Conservation (phyloP, 2,797 vertebrate genomes). For the Smutsia temminckii region DNA sequence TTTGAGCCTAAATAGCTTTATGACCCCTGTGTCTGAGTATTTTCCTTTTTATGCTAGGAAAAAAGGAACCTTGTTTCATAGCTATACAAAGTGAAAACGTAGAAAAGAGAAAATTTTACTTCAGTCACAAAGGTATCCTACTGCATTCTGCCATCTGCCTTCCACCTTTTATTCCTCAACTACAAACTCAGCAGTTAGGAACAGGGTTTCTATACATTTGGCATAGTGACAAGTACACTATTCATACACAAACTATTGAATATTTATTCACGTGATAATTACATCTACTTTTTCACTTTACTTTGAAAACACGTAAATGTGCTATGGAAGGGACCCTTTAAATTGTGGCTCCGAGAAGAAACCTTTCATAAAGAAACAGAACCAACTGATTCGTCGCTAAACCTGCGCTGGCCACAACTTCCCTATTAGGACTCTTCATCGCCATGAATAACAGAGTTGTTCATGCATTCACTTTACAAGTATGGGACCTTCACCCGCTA, state of each 20-base stretch:
- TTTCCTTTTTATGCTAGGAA: constrained; percentile 25
- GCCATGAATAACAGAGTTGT: neutral
- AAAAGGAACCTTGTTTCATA: neutral
- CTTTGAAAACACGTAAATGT: neutral
- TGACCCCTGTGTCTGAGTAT: constrained; percentile 48
- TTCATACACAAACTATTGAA: neutral
- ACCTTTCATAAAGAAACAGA: neutral
- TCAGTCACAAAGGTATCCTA: neutral
- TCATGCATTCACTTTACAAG: neutral
- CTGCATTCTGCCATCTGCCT: neutral
- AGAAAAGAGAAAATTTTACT: neutral
- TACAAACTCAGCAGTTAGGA: neutral
- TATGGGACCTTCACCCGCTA: neutral
- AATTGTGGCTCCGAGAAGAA: neutral
- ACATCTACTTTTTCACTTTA: neutral
- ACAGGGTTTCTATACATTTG: neutral
- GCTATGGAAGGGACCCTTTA: neutral
- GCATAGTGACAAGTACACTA: neutral
- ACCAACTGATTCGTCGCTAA: neutral
- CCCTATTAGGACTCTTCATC: neutral
- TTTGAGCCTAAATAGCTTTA: constrained; percentile 24
- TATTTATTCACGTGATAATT: neutral
- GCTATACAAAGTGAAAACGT: neutral
- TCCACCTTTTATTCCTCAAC: neutral
- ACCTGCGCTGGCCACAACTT: neutral